Percentiles rank a stretch among this genome's conserved stretches.
Conservation (phyloP, 2,888 invertebrate genomes). For the Vanessa cardui region DNA sequence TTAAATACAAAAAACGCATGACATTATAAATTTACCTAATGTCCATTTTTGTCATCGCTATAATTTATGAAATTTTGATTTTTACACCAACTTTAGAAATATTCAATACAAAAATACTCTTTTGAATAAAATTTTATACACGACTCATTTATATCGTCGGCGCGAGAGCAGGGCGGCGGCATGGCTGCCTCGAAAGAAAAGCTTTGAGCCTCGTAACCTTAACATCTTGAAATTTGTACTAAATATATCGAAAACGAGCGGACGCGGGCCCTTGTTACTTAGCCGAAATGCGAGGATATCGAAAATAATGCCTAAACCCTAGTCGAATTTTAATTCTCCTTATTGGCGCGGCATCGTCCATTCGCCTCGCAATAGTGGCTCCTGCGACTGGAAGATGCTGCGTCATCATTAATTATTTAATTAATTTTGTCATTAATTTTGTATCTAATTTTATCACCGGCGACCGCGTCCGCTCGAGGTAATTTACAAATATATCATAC, state of each 20-base stretch:
- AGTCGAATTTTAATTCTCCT: slow-evolving; percentile 67
- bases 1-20: slow-evolving; percentile 84
- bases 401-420: slow-evolving; percentile 60
- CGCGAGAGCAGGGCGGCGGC: slow-evolving; percentile 63
- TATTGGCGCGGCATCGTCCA: slow-evolving; percentile 34
- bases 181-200: slow-evolving; percentile 75
- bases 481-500: slow-evolving; percentile 80
- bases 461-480: slow-evolving; percentile 77
- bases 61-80: slow-evolving; percentile 84
- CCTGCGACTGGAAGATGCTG: slow-evolving; percentile 48
- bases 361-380: slow-evolving; percentile 30
- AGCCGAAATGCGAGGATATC: slow-evolving; percentile 83
- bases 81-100: slow-evolving; percentile 85
- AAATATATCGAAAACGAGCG: slow-evolving; percentile 80
- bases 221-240: slow-evolving; percentile 83
- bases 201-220: slow-evolving; percentile 83
- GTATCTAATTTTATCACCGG: slow-evolving; percentile 80
- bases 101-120: slow-evolving; percentile 85
- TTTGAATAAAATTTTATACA: slow-evolving; percentile 83
- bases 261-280: slow-evolving; percentile 79
- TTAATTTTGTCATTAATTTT: slow-evolving; percentile 60
- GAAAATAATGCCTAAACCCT: slow-evolving; percentile 81
- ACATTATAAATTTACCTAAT: slow-evolving; percentile 82
- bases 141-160: slow-evolving; percentile 74
- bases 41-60: slow-evolving; percentile 78